Conservation (phyloP, 2,797 vertebrate genomes). For the Chromobotia macracanthus region DNA sequence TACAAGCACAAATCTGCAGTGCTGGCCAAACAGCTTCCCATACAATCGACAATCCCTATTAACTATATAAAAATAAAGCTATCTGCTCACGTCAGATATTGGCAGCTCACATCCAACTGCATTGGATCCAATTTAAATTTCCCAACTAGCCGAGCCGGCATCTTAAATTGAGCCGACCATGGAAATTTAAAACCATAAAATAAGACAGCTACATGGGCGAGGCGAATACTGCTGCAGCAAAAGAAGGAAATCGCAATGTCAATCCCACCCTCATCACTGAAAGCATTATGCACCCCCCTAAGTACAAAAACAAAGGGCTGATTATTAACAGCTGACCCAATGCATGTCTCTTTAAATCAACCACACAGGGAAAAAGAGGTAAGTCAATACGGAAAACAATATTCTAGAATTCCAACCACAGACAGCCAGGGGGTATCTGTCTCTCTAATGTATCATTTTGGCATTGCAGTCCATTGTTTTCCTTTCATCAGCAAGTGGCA, state of each 20-base stretch:
- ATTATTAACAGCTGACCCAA: constrained; percentile 75
- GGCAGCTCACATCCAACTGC: constrained; percentile 77
- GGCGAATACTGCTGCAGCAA: constrained; percentile 74
- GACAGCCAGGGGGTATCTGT: constrained; percentile 34
- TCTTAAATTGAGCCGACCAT: constrained; percentile 80
- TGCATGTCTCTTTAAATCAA: constrained; percentile 63
- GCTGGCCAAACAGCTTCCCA: constrained; percentile 61
- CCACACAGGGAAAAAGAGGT: constrained; percentile 67
- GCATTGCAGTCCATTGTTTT: constrained; percentile 53
- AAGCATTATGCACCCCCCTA: constrained; percentile 18
- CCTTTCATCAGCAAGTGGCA: constrained; percentile 49
- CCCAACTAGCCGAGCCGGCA: constrained; percentile 79
- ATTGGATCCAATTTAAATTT: constrained; percentile 84
- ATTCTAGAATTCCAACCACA: constrained; percentile 49
- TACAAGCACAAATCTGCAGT: constrained; percentile 60
- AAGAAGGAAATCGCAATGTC: constrained; percentile 63
- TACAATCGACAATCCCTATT: constrained; percentile 76
- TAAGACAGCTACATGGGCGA: constrained; percentile 75
- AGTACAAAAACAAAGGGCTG: constrained; percentile 40
- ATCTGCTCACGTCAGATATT: constrained; percentile 84
- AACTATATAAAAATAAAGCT: constrained; percentile 81
- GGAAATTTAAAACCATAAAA: constrained; percentile 83
- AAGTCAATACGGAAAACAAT: constrained; percentile 70
- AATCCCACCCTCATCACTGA: constrained; percentile 49
- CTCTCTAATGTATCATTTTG: constrained; percentile 55